phyloP scores from a whole-genome alignment of 2,797 vertebrate species.

The Paratrypauchen microcephalus region DNA sequence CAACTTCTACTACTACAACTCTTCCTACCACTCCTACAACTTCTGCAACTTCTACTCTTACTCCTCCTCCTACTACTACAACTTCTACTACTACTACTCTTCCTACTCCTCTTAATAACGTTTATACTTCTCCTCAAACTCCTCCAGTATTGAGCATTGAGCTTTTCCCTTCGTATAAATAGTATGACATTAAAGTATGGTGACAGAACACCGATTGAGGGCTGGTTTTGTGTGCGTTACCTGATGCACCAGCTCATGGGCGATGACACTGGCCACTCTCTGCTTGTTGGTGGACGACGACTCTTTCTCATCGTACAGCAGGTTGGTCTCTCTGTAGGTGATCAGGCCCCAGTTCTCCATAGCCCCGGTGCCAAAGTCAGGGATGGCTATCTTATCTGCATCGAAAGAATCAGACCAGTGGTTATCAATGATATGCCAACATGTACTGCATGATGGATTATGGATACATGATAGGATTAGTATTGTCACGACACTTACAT shows the following conservation, averaged over 20 bases:
- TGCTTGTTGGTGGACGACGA: constrained; percentile 90
- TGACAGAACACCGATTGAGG: neutral
- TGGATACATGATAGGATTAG: too few relatives aligned
- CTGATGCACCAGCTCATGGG: constrained; percentile 97
- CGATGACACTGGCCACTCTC: constrained; percentile 87
- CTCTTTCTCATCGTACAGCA: constrained; percentile 85
- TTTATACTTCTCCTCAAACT: too few relatives aligned
- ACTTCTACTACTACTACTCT: too few relatives aligned
- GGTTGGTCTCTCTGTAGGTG: constrained; percentile 93
- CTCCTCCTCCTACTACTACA: too few relatives aligned
- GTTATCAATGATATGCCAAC: neutral
- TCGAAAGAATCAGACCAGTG: constrained; percentile 4
- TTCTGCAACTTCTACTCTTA: too few relatives aligned
- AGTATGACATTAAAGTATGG: neutral
- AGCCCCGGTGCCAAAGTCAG: constrained; percentile 95
- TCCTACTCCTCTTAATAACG: too few relatives aligned
- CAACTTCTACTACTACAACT: too few relatives aligned
- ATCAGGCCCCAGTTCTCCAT: constrained; percentile 99
- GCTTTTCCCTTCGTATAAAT: neutral
- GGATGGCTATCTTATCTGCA: constrained; percentile 95
- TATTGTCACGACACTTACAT: too few relatives aligned
- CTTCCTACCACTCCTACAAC: too few relatives aligned
- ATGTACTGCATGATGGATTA: neutral
- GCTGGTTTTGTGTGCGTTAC: constrained; percentile 62
- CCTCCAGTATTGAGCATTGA: too few relatives aligned